Evolutionary conservation across 2,797 vertebrate genomes (phyloP).

Genomic region (Pseudomugil tenellus): DNA sequence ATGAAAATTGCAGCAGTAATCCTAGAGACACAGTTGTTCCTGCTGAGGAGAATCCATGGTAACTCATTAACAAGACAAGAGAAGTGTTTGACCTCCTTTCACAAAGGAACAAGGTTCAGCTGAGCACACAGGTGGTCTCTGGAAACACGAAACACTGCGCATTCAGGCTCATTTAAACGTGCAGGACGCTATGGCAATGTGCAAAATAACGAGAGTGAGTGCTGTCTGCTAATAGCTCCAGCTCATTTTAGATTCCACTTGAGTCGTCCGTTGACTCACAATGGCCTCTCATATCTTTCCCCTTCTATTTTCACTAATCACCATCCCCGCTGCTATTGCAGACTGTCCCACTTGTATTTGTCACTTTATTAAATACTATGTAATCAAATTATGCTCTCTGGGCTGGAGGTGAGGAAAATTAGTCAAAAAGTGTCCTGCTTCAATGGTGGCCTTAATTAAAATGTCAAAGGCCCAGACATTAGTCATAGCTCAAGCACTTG

Average conservation of each 20-base stretch:
- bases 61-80: conserved; percentile 69
- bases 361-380: conserved; percentile 43
- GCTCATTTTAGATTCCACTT: conserved; percentile 33
- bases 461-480: conserved; percentile 58
- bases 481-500: conserved; percentile 52
- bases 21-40: conserved; percentile 28
- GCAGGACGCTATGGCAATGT: conserved; percentile 34
- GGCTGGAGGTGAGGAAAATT: conserved; percentile 64
- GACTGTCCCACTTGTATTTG: conserved; percentile 42
- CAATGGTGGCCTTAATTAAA: conserved; percentile 73
- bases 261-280: conserved; percentile 47
- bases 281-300: conserved; percentile 19
- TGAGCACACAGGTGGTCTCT: conserved; percentile 60
- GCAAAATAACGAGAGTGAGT: conserved; percentile 29
- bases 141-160: conserved; percentile 69
- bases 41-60: conserved; percentile 56
- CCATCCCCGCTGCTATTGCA: conserved; percentile 20
- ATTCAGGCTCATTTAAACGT: conserved; percentile 43
- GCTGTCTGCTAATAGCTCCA: conserved; percentile 19
- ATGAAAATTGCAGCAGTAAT: conserved; percentile 39
- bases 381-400: conserved; percentile 66
- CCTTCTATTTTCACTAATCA: conserved; percentile 35
- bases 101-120: conserved; percentile 70
- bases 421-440: conserved; percentile 58
- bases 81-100: conserved; percentile 76